These are phyloP conservation scores for Bombus superbus DNA, from an alignment of 1,140 invertebrate species.

Conservation along the genomic window DNA sequence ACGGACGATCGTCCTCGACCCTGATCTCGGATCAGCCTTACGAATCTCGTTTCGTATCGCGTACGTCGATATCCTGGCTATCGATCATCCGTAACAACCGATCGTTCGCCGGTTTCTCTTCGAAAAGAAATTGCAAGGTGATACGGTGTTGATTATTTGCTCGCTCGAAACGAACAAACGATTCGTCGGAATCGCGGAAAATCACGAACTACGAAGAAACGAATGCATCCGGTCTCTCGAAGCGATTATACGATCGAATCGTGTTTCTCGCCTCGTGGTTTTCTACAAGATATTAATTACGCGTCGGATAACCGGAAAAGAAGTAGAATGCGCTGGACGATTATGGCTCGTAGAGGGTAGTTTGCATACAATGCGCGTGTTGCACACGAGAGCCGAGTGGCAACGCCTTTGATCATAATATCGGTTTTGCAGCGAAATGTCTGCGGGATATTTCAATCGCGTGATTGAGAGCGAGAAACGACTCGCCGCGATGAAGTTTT, in stretches of 20 bases:
- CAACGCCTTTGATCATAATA: slow-evolving; percentile 8
- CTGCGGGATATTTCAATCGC: neutral
- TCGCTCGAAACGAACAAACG: neutral
- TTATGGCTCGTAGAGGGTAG: slow-evolving; percentile 9
- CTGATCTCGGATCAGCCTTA: neutral
- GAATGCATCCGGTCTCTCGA: neutral
- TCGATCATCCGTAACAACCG: neutral
- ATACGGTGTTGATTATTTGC: neutral
- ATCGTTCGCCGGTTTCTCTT: neutral
- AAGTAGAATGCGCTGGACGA: neutral
- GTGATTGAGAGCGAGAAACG: neutral
- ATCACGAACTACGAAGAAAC: neutral
- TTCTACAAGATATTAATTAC: neutral
- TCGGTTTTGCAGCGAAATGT: neutral
- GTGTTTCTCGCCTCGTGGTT: neutral
- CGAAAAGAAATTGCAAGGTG: neutral
- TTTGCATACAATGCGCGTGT: slow-evolving; percentile 12
- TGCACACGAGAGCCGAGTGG: neutral
- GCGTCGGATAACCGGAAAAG: neutral
- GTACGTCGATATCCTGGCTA: neutral
- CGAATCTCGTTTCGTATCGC: neutral
- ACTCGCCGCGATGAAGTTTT: too few species aligned
- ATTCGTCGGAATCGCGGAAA: neutral
- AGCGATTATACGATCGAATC: neutral
- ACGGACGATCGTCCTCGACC: slow-evolving; percentile 12